Evolutionary conservation across 2,888 invertebrate species (phyloP).

Genomic region (Sericinus montela): DNA sequence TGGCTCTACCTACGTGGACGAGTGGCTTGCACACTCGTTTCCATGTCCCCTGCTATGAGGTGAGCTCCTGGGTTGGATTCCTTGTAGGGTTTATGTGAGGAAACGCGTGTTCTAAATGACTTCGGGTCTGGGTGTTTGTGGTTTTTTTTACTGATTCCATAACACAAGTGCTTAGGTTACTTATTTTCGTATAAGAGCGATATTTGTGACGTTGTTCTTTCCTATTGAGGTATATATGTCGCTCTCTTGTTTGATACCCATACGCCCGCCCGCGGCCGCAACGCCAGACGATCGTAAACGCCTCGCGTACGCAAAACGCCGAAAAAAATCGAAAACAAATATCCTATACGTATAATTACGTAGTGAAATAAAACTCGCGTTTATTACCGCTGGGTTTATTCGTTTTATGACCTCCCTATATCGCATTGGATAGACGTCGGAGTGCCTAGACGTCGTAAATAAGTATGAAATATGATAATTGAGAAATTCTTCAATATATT

Average conservation of each 20-base stretch:
- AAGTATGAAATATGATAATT: slow-evolving; percentile 79
- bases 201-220: too few relatives aligned
- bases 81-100: too few relatives aligned
- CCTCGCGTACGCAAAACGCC: slow-evolving; percentile 22
- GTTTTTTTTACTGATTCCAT: too few relatives aligned
- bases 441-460: slow-evolving; percentile 76
- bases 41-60: too few relatives aligned
- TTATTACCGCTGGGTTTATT: slow-evolving; percentile 62
- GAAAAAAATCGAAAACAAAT: slow-evolving; percentile 50
- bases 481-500: slow-evolving; percentile 79
- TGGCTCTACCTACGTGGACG: too few relatives aligned
- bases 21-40: too few relatives aligned
- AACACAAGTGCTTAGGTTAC: too few relatives aligned
- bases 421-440: slow-evolving; percentile 68
- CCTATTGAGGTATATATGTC: slow-evolving; percentile 15
- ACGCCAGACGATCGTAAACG: slow-evolving; percentile 46
- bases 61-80: too few relatives aligned
- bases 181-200: too few relatives aligned
- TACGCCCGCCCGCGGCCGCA: slow-evolving; percentile 21
- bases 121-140: too few relatives aligned
- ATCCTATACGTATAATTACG: slow-evolving; percentile 57
- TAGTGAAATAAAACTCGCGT: slow-evolving; percentile 61
- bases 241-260: slow-evolving; percentile 15
- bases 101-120: too few relatives aligned
- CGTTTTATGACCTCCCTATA: slow-evolving; percentile 66